Evolutionary conservation across 2,113 vertebrate species (phyloP).

Genomic region (Nothobranchius kuhntae): DNA sequence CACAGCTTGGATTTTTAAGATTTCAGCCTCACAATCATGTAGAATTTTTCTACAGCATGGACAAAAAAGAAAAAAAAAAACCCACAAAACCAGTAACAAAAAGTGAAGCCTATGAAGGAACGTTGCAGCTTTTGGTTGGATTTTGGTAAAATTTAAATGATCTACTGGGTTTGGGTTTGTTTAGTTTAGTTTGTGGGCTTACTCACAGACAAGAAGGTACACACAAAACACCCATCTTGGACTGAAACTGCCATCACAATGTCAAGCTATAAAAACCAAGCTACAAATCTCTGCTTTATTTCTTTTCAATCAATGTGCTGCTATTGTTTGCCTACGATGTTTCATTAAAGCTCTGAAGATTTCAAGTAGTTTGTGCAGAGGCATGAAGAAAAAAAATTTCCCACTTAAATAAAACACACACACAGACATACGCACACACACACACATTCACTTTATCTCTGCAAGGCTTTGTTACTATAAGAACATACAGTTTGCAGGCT

Average conservation of each 20-base stretch:
- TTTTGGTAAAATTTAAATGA: slow-evolving; percentile 74
- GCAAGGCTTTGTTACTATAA: slow-evolving; percentile 69
- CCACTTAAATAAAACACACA: slow-evolving; percentile 38
- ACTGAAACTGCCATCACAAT: slow-evolving; percentile 55
- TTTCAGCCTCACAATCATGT: slow-evolving; percentile 3
- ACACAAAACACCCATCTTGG: slow-evolving; percentile 44
- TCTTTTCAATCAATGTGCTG: slow-evolving; percentile 49
- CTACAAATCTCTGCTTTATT: slow-evolving; percentile 43
- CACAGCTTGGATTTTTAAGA: slow-evolving; percentile 13
- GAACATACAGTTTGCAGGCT: slow-evolving; percentile 55
- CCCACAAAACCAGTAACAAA: slow-evolving; percentile 30
- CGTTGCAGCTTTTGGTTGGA: slow-evolving; percentile 73
- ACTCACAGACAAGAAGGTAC: slow-evolving; percentile 66
- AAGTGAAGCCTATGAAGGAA: slow-evolving; percentile 41
- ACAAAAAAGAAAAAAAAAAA: background rate
- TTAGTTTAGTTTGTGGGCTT: slow-evolving; percentile 53
- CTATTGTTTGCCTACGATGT: slow-evolving; percentile 62
- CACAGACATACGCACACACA: slow-evolving; percentile 36
- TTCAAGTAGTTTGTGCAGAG: slow-evolving; percentile 79
- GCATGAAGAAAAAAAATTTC: slow-evolving; percentile 33
- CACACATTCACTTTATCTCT: slow-evolving; percentile 64
- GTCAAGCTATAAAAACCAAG: slow-evolving; percentile 9
- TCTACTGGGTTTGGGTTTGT: slow-evolving; percentile 65
- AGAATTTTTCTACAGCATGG: slow-evolving; percentile 15
- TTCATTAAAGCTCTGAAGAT: slow-evolving; percentile 81